phyloP scores from a whole-genome alignment of 2,888 invertebrate genomes.

The Drosophila rellima region DNA sequence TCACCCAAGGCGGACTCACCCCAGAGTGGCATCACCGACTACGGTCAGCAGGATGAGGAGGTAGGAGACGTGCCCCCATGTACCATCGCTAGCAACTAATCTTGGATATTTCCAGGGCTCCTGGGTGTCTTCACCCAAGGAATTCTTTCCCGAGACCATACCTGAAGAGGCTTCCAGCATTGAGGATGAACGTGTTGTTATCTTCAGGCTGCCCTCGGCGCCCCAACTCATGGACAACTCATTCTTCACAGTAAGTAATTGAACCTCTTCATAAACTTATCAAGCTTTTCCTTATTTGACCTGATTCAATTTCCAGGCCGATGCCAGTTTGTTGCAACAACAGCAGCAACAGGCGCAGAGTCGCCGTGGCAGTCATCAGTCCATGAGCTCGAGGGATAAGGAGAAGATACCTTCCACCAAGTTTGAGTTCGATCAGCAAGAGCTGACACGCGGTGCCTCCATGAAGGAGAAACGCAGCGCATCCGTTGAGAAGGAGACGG shows the following conservation, averaged over 20 bases:
- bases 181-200: constrained; percentile 96
- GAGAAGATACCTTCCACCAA: constrained; percentile 83
- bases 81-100: not conserved
- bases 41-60: constrained; percentile 85
- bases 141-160: constrained; percentile 96
- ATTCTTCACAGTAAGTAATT: constrained; percentile 90
- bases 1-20: constrained; percentile 85
- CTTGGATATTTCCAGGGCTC: constrained; percentile 86
- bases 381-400: constrained; percentile 83
- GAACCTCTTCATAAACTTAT: not conserved
- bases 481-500: constrained; percentile 92
- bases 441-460: constrained; percentile 83
- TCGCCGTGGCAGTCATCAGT: constrained; percentile 84
- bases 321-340: constrained; percentile 91
- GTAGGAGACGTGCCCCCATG: constrained; percentile 48
- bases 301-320: constrained; percentile 86
- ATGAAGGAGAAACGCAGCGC: constrained; percentile 86
- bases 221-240: constrained; percentile 91
- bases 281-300: not conserved
- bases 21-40: constrained; percentile 84
- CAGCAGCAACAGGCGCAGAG: constrained; percentile 88
- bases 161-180: constrained; percentile 97
- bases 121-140: constrained; percentile 95
- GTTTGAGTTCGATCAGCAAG: constrained; percentile 86
- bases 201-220: constrained; percentile 93